Evolutionary conservation across 2,888 invertebrate species (phyloP).

Genomic region (Neuroscelio doddi): DNA sequence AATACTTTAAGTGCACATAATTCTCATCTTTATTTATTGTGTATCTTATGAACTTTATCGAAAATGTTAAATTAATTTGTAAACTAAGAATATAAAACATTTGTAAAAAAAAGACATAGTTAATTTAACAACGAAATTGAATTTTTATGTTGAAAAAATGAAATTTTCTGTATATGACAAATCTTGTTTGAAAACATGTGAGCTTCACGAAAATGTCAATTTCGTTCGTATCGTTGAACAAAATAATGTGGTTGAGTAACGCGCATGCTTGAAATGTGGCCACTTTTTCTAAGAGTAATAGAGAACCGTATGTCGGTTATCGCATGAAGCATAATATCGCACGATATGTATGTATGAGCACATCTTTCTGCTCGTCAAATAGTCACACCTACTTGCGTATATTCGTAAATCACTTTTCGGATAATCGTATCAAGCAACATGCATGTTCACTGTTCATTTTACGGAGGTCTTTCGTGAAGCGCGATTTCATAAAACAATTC

Average conservation of each 20-base stretch:
- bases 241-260: slow-evolving; percentile 4
- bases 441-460: slow-evolving; percentile 1
- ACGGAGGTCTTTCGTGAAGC: not conserved
- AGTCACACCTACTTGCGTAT: slow-evolving; percentile 1
- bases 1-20: too few species aligned
- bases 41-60: too few species aligned
- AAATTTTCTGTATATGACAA: not conserved
- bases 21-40: too few species aligned
- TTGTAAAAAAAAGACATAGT: too few species aligned
- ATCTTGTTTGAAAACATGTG: slow-evolving; percentile 5
- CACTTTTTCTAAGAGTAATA: not conserved
- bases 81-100: too few species aligned
- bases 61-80: too few species aligned
- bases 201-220: slow-evolving; percentile 1
- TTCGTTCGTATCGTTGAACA: slow-evolving; percentile 13
- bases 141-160: too few species aligned
- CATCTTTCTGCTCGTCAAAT: not conserved
- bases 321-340: not conserved
- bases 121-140: too few species aligned
- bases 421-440: slow-evolving; percentile 13
- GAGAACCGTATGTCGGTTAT: not conserved
- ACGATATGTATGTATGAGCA: not conserved
- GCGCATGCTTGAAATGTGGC: slow-evolving; percentile 12
- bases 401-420: slow-evolving; percentile 4
- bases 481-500: too few species aligned